A percentile compares a stretch with the other conserved stretches of the same genome.
Evolutionary conservation across 1,140 invertebrate genomes (phyloP).

Genomic region (Globodera rostochiensis): DNA sequence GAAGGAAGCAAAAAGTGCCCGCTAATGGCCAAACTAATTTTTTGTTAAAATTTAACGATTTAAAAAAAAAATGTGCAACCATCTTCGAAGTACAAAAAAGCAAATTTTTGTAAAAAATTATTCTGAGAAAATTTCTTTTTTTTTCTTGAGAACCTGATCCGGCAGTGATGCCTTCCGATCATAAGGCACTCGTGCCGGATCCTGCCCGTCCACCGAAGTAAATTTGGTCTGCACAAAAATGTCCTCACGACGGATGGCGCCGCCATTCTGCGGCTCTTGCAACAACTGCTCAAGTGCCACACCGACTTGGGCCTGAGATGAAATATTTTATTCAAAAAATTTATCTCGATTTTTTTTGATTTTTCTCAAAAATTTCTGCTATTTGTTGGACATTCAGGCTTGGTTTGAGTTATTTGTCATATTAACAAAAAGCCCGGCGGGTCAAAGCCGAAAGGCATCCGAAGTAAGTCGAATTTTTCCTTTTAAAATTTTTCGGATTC

Average conservation of each 20-base stretch:
- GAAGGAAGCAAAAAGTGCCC: no score
- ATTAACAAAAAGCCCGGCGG: no score
- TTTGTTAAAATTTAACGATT: neutral
- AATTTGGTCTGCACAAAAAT: slow-evolving; percentile 50
- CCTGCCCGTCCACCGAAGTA: slow-evolving; percentile 43
- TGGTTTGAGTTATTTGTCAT: no score
- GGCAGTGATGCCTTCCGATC: slow-evolving; percentile 33
- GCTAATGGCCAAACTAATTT: no score
- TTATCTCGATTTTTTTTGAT: neutral
- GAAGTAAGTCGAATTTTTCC: no score
- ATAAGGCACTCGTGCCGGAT: slow-evolving; percentile 43
- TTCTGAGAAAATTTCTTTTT: no score
- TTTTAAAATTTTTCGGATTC: neutral
- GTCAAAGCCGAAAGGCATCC: no score
- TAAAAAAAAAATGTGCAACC: no score
- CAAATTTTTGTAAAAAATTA: no score
- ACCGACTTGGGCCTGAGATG: slow-evolving; percentile 35
- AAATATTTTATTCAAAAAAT: neutral
- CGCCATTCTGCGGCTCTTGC: slow-evolving; percentile 20
- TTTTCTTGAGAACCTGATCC: slow-evolving; percentile 28
- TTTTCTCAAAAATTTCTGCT: no score
- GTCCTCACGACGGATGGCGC: slow-evolving; percentile 32
- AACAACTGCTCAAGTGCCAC: slow-evolving; percentile 34
- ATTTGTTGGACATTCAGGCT: no score
- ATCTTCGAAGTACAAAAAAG: no score